Evolutionary conservation across 2,888 invertebrate genomes (phyloP).

Genomic region (Cheilosia pagana): DNA sequence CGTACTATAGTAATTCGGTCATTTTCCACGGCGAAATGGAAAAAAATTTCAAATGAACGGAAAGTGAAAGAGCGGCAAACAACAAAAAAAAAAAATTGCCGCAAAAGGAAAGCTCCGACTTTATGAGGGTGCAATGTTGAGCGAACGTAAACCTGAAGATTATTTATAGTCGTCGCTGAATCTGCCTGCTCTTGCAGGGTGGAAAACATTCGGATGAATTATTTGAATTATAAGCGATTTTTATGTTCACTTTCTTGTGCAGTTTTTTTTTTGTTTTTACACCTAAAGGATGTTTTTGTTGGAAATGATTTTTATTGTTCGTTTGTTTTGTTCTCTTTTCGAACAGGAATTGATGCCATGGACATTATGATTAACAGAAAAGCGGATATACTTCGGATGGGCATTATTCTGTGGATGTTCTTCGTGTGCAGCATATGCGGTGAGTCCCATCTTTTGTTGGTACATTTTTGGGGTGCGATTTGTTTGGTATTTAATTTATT

Average conservation of each 20-base stretch:
- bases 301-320: conserved; percentile 40
- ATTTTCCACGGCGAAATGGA: conserved; percentile 66
- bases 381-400: conserved; percentile 72
- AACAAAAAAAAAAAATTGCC: neutral
- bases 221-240: conserved; percentile 74
- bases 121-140: conserved; percentile 68
- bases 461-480: conserved; percentile 8
- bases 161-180: conserved; percentile 69
- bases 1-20: conserved; percentile 68
- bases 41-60: conserved; percentile 31
- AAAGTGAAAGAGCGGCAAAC: neutral
- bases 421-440: conserved; percentile 71
- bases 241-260: conserved; percentile 66
- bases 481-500: conserved; percentile 4
- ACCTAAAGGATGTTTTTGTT: conserved; percentile 20
- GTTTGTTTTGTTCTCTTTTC: conserved; percentile 41
- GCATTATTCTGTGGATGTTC: conserved; percentile 69
- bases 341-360: conserved; percentile 74
- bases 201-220: conserved; percentile 72
- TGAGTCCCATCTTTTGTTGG: conserved; percentile 59
- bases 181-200: conserved; percentile 67
- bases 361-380: conserved; percentile 74
- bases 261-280: neutral
- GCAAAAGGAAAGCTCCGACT: conserved; percentile 35
- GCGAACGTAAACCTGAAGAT: conserved; percentile 72